Base-by-base conservation (phyloP, 2,113 vertebrate species). In the Dendrocopos noguchii region DNA sequence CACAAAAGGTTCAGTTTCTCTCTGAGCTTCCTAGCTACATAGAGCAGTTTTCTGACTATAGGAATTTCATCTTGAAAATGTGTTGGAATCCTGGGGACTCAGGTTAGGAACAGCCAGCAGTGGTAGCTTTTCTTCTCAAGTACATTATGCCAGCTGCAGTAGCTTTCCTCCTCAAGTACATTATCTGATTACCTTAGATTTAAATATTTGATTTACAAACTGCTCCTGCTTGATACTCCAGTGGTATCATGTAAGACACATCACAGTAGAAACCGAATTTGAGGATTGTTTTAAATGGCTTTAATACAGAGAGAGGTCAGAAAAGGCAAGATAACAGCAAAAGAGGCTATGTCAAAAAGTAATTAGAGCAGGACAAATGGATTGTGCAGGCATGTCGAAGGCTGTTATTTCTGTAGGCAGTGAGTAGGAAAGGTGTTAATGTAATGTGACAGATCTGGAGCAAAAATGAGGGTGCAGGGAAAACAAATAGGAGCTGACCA, bases 321-420 rank as follows among this genome's bases (percentile, higher is more conserved):
- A 91, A 90, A 91, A 91, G 90, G 88, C 86, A 96, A 94, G 95
- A 94, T 94, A 96, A 91, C 95, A 95, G 93, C 97, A 94, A 94
- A 97, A 97, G 98, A 97, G 97, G 95, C 97, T 95, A 98, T 98
- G 98, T 97, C 96, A 96, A 95, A 98, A 98, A 97, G 97, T 98
- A 99, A 99, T 98, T 99, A 98, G 98, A 99, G 99, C 98, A 99
- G 98, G 98, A 99, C 98, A 99, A 99, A 98, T 98, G 98, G 95
- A 98, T 98, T 98, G 98, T 98, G 97, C 97, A 97, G 97, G 98
- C 95, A 98, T 97, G 98, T 99, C 98, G 98, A 98, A 98, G 98
- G 97, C 98, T 99, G 98, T 98, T 98, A 98, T 98, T 99, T 98
- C 98, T 98, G 97, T 98, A 98, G 98, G 98, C 98, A 97, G 92